A percentile compares a stretch with the other conserved stretches of the same genome.
phyloP scores from a whole-genome alignment of 2,797 vertebrate genomes.

The Cirrhinus molitorella region DNA sequence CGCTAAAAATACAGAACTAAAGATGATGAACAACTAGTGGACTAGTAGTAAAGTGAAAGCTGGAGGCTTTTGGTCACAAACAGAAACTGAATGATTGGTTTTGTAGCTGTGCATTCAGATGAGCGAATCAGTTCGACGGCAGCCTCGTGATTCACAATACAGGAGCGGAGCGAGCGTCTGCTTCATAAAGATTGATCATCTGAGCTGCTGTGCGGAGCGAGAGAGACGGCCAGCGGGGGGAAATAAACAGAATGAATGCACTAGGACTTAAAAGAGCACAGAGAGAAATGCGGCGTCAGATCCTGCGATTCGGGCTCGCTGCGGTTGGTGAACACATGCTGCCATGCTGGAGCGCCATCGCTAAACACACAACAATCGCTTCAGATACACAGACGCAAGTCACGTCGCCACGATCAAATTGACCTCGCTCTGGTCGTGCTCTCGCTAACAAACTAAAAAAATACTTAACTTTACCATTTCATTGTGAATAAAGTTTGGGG shows the following conservation, averaged over 20 bases:
- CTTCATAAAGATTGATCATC: conserved; percentile 30
- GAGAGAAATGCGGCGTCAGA: conserved; percentile 1
- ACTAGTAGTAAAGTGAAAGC: neutral
- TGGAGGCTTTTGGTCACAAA: neutral
- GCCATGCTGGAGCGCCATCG: neutral
- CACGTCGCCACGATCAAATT: neutral
- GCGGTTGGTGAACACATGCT: conserved; percentile 5
- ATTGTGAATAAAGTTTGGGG: no score
- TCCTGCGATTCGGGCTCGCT: conserved; percentile 10
- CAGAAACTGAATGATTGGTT: neutral
- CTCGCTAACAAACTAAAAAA: no score
- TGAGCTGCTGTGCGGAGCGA: conserved; percentile 2
- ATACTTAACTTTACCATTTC: no score
- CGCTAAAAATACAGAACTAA: neutral
- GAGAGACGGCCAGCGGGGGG: neutral
- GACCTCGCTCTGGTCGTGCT: neutral
- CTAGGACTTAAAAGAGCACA: conserved; percentile 13
- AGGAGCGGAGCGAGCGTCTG: neutral
- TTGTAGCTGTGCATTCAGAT: conserved; percentile 10
- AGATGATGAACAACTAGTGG: neutral
- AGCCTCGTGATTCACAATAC: neutral
- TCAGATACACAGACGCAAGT: neutral
- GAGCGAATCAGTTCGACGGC: neutral
- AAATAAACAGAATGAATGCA: conserved; percentile 39
- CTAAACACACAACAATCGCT: neutral